Base-by-base conservation (phyloP, 2,797 vertebrate species). In the Halcyon leucocephala region DNA sequence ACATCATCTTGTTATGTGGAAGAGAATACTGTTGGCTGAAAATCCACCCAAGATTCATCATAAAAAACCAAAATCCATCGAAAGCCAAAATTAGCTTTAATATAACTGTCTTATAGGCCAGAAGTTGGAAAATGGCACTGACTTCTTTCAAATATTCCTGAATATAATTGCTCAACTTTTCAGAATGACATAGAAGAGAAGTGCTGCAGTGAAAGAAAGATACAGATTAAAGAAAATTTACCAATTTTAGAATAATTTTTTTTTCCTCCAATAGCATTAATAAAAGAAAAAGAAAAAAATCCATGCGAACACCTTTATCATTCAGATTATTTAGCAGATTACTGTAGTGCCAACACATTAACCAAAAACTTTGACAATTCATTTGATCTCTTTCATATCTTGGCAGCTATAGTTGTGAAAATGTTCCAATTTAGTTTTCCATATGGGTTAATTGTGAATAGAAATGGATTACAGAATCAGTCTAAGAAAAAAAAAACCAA, bases 391-490 rank as follows among this genome's bases (percentile, higher is more conserved):
- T 54, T 71, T 49, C 16, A 18, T 54, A 78, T 42, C 16, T 7
- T 69, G 71, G 74, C 66, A 96, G 48, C 64, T 57, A 48, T 33
- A 79, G 12, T 46, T 9, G 5, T 67, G 46, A 82, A 88, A 69
- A 37, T 22, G 9, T 69, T 48, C 57, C 66, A 39, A 51, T 39
- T 49, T 41, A 58, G 51, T 54, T 93, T 82, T 70, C 80, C 83
- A 90, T 89, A 80, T 83, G 82, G 96, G 28, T 88, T 91, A 97
- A 95, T 14, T 89, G 88, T 55, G 58, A 94, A 78, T 88, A 87
- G 96, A 62, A 88, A 85, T 2, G 9, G 31, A 18, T 66, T 80
- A 86, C 44, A 88, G 82, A 87, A 89, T 52, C 42, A 28, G 71
- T 77, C 94, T 96, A 80, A 91, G 93, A 95, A 35, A 90, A 49